These are phyloP conservation scores for Pempheris klunzingeri DNA, from an alignment of 2,797 vertebrate genomes.

Conservation along the genomic window DNA sequence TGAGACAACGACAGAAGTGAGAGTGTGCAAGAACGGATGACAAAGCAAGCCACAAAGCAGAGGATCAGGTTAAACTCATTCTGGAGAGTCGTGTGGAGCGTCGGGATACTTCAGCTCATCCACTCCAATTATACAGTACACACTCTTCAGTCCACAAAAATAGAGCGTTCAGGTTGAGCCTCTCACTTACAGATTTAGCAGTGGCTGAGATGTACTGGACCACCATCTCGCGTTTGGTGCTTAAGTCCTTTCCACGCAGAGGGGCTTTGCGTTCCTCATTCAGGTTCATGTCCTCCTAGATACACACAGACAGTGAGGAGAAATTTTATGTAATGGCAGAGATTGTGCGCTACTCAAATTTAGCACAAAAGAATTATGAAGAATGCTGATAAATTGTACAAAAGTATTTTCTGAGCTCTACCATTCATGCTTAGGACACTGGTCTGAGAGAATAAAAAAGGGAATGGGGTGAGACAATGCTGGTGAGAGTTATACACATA, in stretches of 20 bases:
- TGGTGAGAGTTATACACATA: neutral
- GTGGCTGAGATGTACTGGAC: constrained; percentile 98
- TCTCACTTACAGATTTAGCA: constrained; percentile 96
- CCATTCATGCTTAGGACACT: neutral
- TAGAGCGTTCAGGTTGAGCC: neutral
- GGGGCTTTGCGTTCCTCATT: constrained; percentile 98
- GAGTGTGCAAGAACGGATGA: constrained; percentile 55
- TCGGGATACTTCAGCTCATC: constrained; percentile 60
- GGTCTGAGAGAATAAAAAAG: neutral
- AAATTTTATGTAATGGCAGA: neutral
- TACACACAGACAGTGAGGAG: constrained; percentile 20
- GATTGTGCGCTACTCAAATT: neutral
- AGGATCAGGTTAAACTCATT: constrained; percentile 76
- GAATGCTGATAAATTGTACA: constrained; percentile 2
- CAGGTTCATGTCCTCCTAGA: constrained; percentile 99
- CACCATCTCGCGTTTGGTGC: constrained; percentile 98
- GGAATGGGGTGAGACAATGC: neutral
- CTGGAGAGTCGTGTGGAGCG: constrained; percentile 48
- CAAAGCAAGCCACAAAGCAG: constrained; percentile 64
- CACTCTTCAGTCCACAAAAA: constrained; percentile 20
- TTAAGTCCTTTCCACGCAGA: constrained; percentile 93
- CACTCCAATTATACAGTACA: constrained; percentile 34
- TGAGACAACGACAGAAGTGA: constrained; percentile 34
- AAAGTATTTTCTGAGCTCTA: neutral
- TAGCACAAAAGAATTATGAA: neutral